Conservation (phyloP, 1,140 invertebrate genomes). For the Lasaia peninsularis region DNA sequence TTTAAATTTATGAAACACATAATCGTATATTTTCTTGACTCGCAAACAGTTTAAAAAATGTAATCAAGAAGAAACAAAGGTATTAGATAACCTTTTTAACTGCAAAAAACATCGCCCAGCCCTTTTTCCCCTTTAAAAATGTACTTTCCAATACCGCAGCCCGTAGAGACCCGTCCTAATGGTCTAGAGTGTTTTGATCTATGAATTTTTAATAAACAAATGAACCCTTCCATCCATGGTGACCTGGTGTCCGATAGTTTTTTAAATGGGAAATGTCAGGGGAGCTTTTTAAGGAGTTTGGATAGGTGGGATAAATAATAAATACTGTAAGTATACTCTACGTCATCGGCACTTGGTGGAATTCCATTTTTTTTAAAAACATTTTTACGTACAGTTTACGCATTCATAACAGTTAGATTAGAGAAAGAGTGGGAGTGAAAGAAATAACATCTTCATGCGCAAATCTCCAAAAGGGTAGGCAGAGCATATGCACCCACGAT, state of each 20-base stretch:
- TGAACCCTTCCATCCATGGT: conserved; percentile 50
- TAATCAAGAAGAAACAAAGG: not conserved
- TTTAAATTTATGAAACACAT: no score
- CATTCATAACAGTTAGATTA: no score
- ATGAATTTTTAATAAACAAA: conserved; percentile 59
- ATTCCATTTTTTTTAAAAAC: no score
- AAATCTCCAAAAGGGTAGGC: no score
- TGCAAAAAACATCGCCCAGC: conserved; percentile 11
- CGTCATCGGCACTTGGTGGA: no score
- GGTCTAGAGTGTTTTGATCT: conserved; percentile 45
- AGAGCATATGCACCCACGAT: no score
- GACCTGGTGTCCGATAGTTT: conserved; percentile 34
- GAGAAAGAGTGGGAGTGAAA: no score
- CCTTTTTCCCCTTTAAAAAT: conserved; percentile 28
- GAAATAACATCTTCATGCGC: no score
- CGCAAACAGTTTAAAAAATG: not conserved
- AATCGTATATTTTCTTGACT: not conserved
- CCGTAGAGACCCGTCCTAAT: conserved; percentile 33
- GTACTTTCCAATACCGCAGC: conserved; percentile 27
- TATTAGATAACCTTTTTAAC: conserved; percentile 8
- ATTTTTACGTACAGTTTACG: no score
- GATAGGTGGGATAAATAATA: no score
- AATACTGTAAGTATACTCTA: no score
- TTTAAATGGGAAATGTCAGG: conserved; percentile 30
- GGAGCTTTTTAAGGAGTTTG: not conserved